Base-by-base conservation (phyloP, 2,113 vertebrate genomes). In the Prunella fulvescens region DNA sequence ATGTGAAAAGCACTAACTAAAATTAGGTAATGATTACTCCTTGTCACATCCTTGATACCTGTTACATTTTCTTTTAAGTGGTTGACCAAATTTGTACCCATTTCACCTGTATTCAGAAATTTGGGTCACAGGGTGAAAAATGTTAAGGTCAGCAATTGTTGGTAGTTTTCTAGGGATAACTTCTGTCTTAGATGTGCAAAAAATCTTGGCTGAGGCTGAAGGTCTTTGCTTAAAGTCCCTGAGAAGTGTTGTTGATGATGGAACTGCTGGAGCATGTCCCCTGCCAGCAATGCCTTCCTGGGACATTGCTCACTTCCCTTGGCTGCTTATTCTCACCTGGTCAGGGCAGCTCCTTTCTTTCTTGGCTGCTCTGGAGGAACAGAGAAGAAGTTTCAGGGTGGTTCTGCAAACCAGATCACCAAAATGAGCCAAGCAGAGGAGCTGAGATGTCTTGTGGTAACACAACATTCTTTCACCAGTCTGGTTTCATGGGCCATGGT, bases 201-300 rank as follows among this genome's bases (percentile, higher is more conserved):
- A 7, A 62, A 19, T 62, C 23, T 94, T 5, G 5, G 10, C n/a
- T 54, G 51, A 84, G 58, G 70, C n/a, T 76, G 29, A 18, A 80
- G 26, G 14, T 73, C 18, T 81, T 69, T 84, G 54, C 25, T 19
- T 82, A 16, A 89, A 89, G 77, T 51, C n/a, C 51, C 29, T 28
- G 50, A 76, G 45, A 57, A 67, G 28, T 22, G 33, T 0, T 71
- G 23, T 53, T 67, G 47, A 9, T 53, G 61, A 33, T 1, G 6
- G 56, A 77, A 31, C 14, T 72, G 17, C 28, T 72, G 57, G 45
- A 73, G 3, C 14, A 4, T 15, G 20, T 86, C 24, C 7, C 33
- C 40, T 57, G 31, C 22, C 73, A 61, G 33, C 0, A 2, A 5
- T 0, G 0, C 42, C 56, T 71, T 18, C 2, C 28, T 29, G 45